These are phyloP conservation scores for Platorchestia sp. DNA, from an alignment of 1,140 invertebrate genomes.

Conservation along the genomic window DNA sequence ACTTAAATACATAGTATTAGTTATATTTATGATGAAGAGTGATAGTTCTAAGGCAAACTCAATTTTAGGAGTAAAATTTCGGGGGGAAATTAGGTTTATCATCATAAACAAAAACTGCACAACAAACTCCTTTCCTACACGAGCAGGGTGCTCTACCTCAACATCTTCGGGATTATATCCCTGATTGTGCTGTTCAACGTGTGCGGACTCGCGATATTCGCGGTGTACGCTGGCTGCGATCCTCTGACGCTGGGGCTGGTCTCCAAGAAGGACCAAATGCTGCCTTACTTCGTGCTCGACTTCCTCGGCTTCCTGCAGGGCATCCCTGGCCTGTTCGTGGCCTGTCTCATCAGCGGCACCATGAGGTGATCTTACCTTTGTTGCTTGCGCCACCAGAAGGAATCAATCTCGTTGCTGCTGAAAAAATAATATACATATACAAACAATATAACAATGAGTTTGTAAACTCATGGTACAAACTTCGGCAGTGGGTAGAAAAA, in stretches of 20 bases:
- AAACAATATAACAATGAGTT: too few species aligned
- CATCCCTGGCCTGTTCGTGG: slow-evolving; percentile 59
- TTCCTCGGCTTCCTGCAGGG: slow-evolving; percentile 56
- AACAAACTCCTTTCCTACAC: neutral
- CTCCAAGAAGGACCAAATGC: slow-evolving; percentile 57
- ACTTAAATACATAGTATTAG: too few species aligned
- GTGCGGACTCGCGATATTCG: neutral
- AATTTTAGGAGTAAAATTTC: too few species aligned
- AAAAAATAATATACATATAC: too few species aligned
- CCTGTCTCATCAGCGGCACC: slow-evolving; percentile 28
- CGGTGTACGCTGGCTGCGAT: slow-evolving; percentile 44
- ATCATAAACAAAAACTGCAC: too few species aligned
- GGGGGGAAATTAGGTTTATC: too few species aligned
- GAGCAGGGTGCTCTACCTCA: neutral
- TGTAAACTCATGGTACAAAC: too few species aligned
- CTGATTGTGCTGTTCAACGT: neutral
- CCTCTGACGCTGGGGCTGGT: neutral
- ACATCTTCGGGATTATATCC: neutral
- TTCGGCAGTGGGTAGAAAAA: too few species aligned
- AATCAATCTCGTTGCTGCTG: too few species aligned
- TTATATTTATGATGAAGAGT: too few species aligned
- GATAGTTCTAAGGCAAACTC: too few species aligned
- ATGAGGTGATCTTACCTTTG: slow-evolving; percentile 39
- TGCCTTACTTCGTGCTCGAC: slow-evolving; percentile 60
- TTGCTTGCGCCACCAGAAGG: too few species aligned